Evolutionary conservation across 1,140 invertebrate species (phyloP), one percentile per base, ranked within the genome.

Genomic region (Neodiprion lecontei): DNA sequence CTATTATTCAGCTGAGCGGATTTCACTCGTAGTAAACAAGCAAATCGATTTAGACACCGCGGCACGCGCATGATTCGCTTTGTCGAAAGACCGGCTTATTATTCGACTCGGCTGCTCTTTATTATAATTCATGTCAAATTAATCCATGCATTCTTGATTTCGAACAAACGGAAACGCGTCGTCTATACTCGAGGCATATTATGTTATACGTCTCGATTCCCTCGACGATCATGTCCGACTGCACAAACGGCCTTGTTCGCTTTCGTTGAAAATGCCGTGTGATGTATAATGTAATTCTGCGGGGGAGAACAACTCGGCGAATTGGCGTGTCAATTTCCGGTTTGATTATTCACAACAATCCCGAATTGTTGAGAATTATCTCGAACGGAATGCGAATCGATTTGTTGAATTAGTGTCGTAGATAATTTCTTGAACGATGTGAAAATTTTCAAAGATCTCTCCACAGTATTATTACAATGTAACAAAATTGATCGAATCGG

Each of bases 21-120:
- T 81, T 80, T 81, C 79, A 75, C 70, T 79, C 68, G 65, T 72
- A 74, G 72, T 79, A 75, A 61, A 48, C 78, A 81, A 81, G 80
- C 79, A 81, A 76, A 78, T 40, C 28, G 28, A 40, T 40, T 40
- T 40, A 40, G 28, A 40, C 1, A 5, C 28, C 28, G 28, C 28
- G 28, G 28, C 28, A 40, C 28, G 28, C 28, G 28, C 28, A 5
- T 5, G 28, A 40, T 40, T 40, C 77, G 73, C 65, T 78, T 10
- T 48, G 23, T 2, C 73, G 77, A 11, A 14, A 69, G 50, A 48
- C 70, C 61, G 61, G 73, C 49, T 47, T 23, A 17, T 50, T 61
- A 61, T 61, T 61, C 68, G 68, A 69, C 14, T 14, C 70, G 70
- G 7, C 12, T 47, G n/a, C 21, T 71, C 48, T 40, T 50, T 23